Conservation (phyloP, 1,140 invertebrate species). For the Drosophila micromelanica region DNA sequence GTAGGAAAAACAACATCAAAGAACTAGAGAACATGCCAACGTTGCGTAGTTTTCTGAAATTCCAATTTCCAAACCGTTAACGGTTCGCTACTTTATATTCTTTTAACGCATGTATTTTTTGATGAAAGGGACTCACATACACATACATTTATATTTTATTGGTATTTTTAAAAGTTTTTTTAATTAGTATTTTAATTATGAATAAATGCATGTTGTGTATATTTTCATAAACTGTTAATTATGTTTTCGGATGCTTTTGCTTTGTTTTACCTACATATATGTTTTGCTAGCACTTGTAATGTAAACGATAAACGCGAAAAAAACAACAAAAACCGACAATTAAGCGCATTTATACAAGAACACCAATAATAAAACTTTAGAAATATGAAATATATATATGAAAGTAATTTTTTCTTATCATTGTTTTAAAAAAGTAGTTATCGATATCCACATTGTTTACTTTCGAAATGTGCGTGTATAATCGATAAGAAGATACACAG, state of each 20-base stretch:
- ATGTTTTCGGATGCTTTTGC: constrained; percentile 42
- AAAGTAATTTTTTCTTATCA: not conserved
- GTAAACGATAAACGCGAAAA: constrained; percentile 32
- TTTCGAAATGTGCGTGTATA: not conserved
- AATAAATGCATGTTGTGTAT: constrained; percentile 60
- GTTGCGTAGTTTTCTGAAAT: constrained; percentile 42
- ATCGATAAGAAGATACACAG: constrained; percentile 6
- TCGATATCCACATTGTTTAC: not conserved
- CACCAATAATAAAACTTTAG: constrained; percentile 55
- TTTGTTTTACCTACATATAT: constrained; percentile 48
- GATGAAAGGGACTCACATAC: constrained; percentile 32
- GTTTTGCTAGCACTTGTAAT: constrained; percentile 46
- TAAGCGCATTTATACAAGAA: constrained; percentile 64
- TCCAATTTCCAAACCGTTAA: constrained; percentile 55
- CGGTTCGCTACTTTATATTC: constrained; percentile 45
- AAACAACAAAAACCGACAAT: constrained; percentile 36
- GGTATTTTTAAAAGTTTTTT: constrained; percentile 51
- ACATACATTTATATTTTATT: constrained; percentile 47
- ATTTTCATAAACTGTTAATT: constrained; percentile 54
- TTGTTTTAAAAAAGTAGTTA: not conserved
- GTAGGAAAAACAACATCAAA: constrained; percentile 13
- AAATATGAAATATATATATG: constrained; percentile 39
- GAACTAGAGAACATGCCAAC: constrained; percentile 9
- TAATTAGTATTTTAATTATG: constrained; percentile 60
- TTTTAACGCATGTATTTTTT: constrained; percentile 46